Evolutionary conservation across 2,113 vertebrate genomes (phyloP), one percentile per base, ranked within the genome.

Genomic region (Corythoichthys intestinalis): DNA sequence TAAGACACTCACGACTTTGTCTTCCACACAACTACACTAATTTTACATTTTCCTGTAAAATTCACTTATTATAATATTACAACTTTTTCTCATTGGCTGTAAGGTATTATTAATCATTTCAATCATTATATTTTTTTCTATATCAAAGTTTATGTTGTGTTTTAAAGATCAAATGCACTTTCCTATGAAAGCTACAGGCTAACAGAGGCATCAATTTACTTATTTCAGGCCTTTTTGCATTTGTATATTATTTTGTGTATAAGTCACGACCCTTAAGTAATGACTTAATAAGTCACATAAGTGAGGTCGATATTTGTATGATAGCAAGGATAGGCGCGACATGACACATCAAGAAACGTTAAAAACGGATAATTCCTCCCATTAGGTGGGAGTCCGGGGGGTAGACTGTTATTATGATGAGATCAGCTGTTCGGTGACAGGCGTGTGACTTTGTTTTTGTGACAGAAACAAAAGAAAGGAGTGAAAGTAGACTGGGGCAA

Each of bases 401-500:
- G 46, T 28, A 69, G 66, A 59, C 48, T 20, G 65, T 48, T 41
- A 63, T 63, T 28, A 28, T 54, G 49, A 17, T 60, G 35, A 58
- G 56, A 76, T 53, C 65, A 69, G 34, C 63, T 47, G 59, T n/a
- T 8, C 60, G 41, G 58, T 61, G 61, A 69, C 66, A 64, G 73
- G 47, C 73, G 69, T 59, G 13, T 71, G 70, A 77, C 70, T 78
- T 47, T 47, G 37, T 70, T 48, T 58, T 61, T 63, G 54, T 34
- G 28, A 50, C 61, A 34, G 44, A 47, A 60, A 61, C 47, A 67
- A 64, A 58, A 62, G 68, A 59, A 20, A 63, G 69, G 50, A 77
- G 79, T 67, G 62, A 80, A 78, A 74, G 72, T 79, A 63, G 61
- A 66, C 9, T 34, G 61, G 73, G 71, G 60, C 9, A 58, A 52